Evolutionary conservation across 2,888 invertebrate species (phyloP), one percentile per base, ranked within the genome.

Genomic region (Leptopilina myrica): DNA sequence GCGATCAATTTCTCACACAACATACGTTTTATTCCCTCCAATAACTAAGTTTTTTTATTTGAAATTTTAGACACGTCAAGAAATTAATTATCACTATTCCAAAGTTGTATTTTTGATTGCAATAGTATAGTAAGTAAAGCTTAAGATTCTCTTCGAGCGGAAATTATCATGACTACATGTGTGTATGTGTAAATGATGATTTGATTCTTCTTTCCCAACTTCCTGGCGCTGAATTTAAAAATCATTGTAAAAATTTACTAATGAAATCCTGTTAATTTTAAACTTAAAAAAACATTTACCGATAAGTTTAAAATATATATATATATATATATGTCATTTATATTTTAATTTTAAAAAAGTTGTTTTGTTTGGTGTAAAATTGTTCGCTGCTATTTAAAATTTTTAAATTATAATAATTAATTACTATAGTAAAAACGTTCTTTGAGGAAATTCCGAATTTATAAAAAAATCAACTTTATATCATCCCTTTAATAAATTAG

Each of bases 1-100:
- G 33, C 73, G 56, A 73, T 14, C 53, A 40, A 56, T 14, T 49
- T 53, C 56, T 73, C 26, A 73, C 20, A 33, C n/a, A 7, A 73
- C 56, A 73, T 56, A n/a, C 33, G 14, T 8, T 56, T 6, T 53
- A 56, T 14, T 73, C 12, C 7, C 26, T 73, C 53, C 56, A 56
- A 8, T 20, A 20, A 62, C n/a, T 20, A 62, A 62, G 62, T 12
- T 15, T 59, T 59, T 59, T 59, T 15, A 26, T 53, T 73, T 53
- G 4, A 73, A 33, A n/a, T 62, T 62, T 62, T 20, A 20, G 62
- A 20, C 20, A 62, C 62, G 20, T 62, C 62, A 62, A 15, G 20
- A 15, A 15, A 20, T 15, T 20, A 20, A 20, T 62, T 62, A n/a
- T 59, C 20, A 62, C 20, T 62, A 62, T 15, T 62, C 62, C 62